These are phyloP conservation scores for Catostomus latipinnis DNA, from an alignment of 2,797 vertebrate species.

Conservation along the genomic window DNA sequence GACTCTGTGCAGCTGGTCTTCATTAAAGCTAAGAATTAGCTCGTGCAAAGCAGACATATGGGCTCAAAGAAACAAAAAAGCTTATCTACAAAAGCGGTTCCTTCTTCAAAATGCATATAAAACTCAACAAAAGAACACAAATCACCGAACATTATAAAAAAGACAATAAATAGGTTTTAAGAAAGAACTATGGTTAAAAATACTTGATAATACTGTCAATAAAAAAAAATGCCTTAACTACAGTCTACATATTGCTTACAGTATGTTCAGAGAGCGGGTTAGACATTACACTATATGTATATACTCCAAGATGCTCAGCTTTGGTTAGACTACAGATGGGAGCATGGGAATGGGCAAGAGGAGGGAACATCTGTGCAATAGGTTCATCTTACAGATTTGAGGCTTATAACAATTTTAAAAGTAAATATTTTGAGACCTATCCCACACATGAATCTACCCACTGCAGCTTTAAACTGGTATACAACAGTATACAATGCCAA, in stretches of 20 bases:
- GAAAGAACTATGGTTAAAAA: slow-evolving; percentile 63
- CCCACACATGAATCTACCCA: slow-evolving; percentile 60
- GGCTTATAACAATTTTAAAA: slow-evolving; percentile 60
- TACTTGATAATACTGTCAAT: slow-evolving; percentile 65
- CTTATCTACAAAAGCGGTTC: slow-evolving; percentile 54
- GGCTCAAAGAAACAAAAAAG: slow-evolving; percentile 61
- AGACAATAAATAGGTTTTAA: slow-evolving; percentile 74
- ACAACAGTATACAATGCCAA: slow-evolving; percentile 83
- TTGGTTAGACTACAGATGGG: slow-evolving; percentile 74
- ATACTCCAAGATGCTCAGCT: slow-evolving; percentile 65
- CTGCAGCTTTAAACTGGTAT: slow-evolving; percentile 71
- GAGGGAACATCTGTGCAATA: slow-evolving; percentile 16
- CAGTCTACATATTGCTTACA: slow-evolving; percentile 70
- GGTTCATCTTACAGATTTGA: slow-evolving; percentile 43
- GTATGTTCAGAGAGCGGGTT: slow-evolving; percentile 65
- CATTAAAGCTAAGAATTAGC: slow-evolving; percentile 72
- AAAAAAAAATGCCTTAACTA: slow-evolving; percentile 63
- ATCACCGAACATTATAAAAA: slow-evolving; percentile 50
- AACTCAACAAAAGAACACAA: slow-evolving; percentile 52
- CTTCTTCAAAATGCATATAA: slow-evolving; percentile 48
- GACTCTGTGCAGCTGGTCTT: slow-evolving; percentile 58
- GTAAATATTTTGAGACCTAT: slow-evolving; percentile 61
- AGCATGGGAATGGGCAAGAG: slow-evolving; percentile 25
- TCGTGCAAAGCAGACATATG: slow-evolving; percentile 60
- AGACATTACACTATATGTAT: slow-evolving; percentile 52